These are phyloP conservation scores for Ancistrus triradiatus DNA, from an alignment of 2,113 vertebrate genomes.

Conservation along the genomic window DNA sequence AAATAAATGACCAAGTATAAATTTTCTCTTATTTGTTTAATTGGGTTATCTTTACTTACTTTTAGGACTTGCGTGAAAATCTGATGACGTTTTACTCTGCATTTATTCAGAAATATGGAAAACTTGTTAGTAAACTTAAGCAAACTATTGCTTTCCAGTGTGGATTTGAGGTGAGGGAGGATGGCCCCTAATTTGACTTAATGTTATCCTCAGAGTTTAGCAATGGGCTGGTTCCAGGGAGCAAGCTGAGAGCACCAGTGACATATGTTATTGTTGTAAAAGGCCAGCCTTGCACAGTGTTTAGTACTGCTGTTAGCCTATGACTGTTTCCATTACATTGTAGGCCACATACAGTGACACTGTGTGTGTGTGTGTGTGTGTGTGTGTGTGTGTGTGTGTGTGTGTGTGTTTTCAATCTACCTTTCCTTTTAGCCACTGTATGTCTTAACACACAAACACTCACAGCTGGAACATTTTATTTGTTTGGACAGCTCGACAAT, in stretches of 20 bases:
- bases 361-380: not conserved
- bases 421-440: not conserved
- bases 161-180: conserved; percentile 54
- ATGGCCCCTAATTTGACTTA: conserved; percentile 80
- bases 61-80: too few relatives aligned
- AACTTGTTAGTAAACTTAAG: too few relatives aligned
- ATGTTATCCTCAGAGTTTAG: conserved; percentile 72
- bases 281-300: not conserved
- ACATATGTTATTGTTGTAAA: not conserved
- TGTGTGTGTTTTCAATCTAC: not conserved
- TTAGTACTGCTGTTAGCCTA: not conserved
- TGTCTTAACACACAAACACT: conserved; percentile 25
- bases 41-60: conserved; percentile 98
- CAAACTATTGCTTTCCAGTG: conserved; percentile 93
- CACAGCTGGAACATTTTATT: conserved; percentile 43
- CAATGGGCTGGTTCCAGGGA: too few relatives aligned
- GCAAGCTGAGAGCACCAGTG: not conserved
- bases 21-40: too few relatives aligned
- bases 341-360: conserved; percentile 7
- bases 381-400: not conserved
- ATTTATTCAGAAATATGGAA: too few relatives aligned
- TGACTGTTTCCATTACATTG: not conserved
- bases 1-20: too few relatives aligned
- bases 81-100: too few relatives aligned
- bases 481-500: conserved; percentile 45